These are phyloP conservation scores for Cancer borealis DNA, from an alignment of 2,888 invertebrate species.

Conservation along the genomic window DNA sequence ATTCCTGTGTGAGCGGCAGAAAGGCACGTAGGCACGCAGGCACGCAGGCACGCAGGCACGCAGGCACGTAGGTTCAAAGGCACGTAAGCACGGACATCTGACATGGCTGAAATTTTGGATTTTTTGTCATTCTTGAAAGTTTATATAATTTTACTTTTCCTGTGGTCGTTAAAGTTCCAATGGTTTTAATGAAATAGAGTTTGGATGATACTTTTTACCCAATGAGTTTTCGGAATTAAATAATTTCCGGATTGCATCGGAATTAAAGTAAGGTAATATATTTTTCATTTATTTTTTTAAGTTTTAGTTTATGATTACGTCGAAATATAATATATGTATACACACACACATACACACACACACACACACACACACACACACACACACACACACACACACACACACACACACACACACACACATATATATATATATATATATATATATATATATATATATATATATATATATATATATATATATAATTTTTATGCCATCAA, in stretches of 20 bases:
- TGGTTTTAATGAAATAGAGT: conserved; percentile 37
- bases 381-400: conserved; percentile 58
- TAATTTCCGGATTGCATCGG: conserved; percentile 33
- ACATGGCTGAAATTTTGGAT: background rate
- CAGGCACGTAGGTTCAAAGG: background rate
- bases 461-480: conserved; percentile 30
- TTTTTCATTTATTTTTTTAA: background rate
- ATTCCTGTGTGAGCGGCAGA: background rate
- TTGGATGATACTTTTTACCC: conserved; percentile 29
- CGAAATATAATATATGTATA: conserved; percentile 16
- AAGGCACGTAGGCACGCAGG: background rate
- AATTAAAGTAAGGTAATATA: background rate
- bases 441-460: conserved; percentile 45
- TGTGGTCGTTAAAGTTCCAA: conserved; percentile 28
- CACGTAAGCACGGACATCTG: background rate
- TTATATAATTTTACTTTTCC: conserved; percentile 17
- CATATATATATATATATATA: conserved; percentile 47
- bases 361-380: conserved; percentile 58
- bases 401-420: conserved; percentile 56
- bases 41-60: too few species aligned
- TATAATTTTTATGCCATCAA: background rate
- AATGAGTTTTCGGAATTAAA: conserved; percentile 33
- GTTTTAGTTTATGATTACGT: conserved; percentile 8
- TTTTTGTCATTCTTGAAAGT: conserved; percentile 33
- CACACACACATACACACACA: conserved; percentile 55